Evolutionary conservation across 1,140 invertebrate species (phyloP), one percentile per base, ranked within the genome.

Genomic region (Neotoxoptera formosana): DNA sequence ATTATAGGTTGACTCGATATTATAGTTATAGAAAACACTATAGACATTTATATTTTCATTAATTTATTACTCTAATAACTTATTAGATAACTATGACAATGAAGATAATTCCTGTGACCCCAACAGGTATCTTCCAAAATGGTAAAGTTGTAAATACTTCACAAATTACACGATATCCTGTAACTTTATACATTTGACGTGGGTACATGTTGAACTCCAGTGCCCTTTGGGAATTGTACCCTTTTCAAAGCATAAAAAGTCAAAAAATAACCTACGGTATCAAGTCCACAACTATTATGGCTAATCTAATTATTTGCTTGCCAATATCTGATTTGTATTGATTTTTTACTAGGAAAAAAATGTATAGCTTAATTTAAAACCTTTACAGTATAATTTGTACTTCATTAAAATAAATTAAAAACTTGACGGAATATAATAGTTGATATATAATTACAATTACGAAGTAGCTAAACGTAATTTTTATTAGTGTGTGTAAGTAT

Each of bases 181-280:
- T 48, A 88, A 48, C 86, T 88, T 88, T 88, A 47, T 88, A 51
- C 17, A 34, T 48, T 48, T 47, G 45, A 88, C 86, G n/a, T 88
- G 47, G 17, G 86, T 48, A n/a, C 30, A 87, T 47, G 30, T 83
- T 87, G 30, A 88, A 88, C n/a, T 88, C 30, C 7, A 30, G 23
- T 76, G 41, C 21, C 23, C 83, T 84, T 25, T 45, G 76, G n/a
- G n/a, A 76, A 14, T n/a, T 76, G 17, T 76, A 76, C n/a, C 30
- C 30, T 76, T 76, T 76, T 76, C 14, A 0, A 76, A 76, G 30
- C 4, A 17, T n/a, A n/a, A 2, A 60, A 34, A 76, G n/a, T 76
- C 4, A 76, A 76, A 67, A 76, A n/a, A 76, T 76, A n/a, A 76
- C 14, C 17, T n/a, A n/a, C 14, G 17, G 30, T 76, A 76, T 76